Base-by-base conservation (phyloP, 2,113 vertebrate species). In the Hemiprocne comata region DNA sequence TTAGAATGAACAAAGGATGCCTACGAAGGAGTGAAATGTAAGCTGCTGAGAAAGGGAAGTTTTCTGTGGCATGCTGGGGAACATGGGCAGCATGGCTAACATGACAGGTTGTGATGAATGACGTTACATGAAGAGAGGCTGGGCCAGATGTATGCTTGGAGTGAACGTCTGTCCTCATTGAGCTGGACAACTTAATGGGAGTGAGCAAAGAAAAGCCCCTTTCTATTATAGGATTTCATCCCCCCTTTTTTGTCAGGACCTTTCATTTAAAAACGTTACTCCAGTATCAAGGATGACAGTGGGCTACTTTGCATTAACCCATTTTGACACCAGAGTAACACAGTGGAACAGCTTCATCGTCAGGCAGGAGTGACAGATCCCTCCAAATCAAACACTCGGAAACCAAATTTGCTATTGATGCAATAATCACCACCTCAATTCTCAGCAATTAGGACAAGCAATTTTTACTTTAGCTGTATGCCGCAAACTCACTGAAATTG, bases 41-140 rank as follows among this genome's bases (percentile, higher is more conserved):
- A 93, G 87, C 96, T 80, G 95, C 77, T 95, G 96, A 96, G 91
- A 96, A 95, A 97, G 93, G 88, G 73, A 97, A 94, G 94, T 94
- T 90, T 97, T 95, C 95, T 71, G 85, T 31, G 58, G 80, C 7
- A 10, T 87, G 91, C 89, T 87, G 93, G 34, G 36, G 62, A 95
- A 91, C 54, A 10, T 5, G 33, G 89, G 69, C 62, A 67, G 95
- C 31, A 19, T 13, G 57, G 93, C 61, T 71, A 84, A 87, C 71
- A n/a, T 33, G 34, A 53, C 92, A 70, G 82, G 71, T 4, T 3
- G 1, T 97, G 96, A 94, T 96, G 95, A 96, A 96, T 95, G 97
- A 93, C 33, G 26, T 71, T 93, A 93, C 28, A n/a, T 0, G 46
- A 87, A 9, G 13, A 87, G 60, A 87, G 85, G 91, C 93, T 64